Evolutionary conservation across 2,888 invertebrate genomes (phyloP), one percentile per base, ranked within the genome.

Genomic region (Arge pagana): DNA sequence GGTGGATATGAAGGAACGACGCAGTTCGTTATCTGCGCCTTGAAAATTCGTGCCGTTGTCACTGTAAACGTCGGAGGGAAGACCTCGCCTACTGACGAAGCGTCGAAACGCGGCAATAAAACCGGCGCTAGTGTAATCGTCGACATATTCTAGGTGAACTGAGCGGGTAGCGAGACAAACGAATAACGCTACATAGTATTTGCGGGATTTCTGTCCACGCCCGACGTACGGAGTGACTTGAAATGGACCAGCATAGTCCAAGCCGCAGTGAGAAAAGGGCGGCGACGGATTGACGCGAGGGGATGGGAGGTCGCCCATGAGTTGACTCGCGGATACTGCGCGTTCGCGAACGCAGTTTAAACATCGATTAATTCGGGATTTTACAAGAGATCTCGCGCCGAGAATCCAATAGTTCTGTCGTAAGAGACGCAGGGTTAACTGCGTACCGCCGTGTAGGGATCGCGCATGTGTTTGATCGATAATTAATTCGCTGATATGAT

Each of bases 261-360:
- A 10, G 3, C 48, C 48, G n/a, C n/a, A 24, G 21, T 37, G 16
- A 4, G 57, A 39, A 56, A 74, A 75, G 4, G 69, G 62, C 1
- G 50, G 18, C 2, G 55, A 37, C 2, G 57, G 48, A 3, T 50
- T 54, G 4, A 71, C 54, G 48, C 75, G 48, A 7, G 64, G 58
- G 3, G 18, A 6, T 3, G 74, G 71, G 2, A 72, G 57, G 11
- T 65, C 54, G 1, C 67, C 61, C 68, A 69, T 72, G 16, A 16
- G 15, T 16, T 36, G 36, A 18, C 18, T 16, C 11, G 36, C 36
- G 2, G 3, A 1, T 2, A 13, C n/a, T 2, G 16, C 36, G 4
- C 21, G 11, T 16, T 36, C 15, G 21, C 50, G 16, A 23, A 45
- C 37, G 28, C 59, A 61, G 2, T 21, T 24, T 1, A 57, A 35